Evolutionary conservation across 92 coral and sea anemone species (phyloP), one percentile per base, ranked within the genome.

Genomic region (Parazoanthus swiftii): DNA sequence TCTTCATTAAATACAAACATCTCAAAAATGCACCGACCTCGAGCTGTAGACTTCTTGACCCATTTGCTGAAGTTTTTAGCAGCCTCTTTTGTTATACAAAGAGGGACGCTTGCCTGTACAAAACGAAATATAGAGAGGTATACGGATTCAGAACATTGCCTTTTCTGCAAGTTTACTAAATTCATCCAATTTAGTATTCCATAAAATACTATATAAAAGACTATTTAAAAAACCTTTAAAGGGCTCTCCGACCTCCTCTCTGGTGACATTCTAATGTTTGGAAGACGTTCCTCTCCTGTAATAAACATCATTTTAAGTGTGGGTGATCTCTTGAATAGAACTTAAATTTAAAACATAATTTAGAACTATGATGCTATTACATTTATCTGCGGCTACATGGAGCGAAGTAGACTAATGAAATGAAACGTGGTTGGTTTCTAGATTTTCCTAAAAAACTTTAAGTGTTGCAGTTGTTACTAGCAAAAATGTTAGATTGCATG

Each of bases 71-170:
- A 82, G 77, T 68, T 82, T 42, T 44, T 15, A n/a, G 77, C 86
- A 11, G 86, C 77, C 20, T 82, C 86, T 23, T 82, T 82, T 25
- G 86, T 82, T 74, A 82, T 82, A 43, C 86, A 82, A 82, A 82
- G 86, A 68, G 86, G 86, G 39, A 82, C 63, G 2, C 4, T 68
- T 42, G 86, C 33, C 86, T 82, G 39, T 2, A 44, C 38, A 14
- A 67, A 82, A 82, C 37, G 25, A 82, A 65, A 67, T 21, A 37
- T 42, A 21, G 50, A 54, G 7, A 48, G 54, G 5, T 29, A 58
- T 8, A 4, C 3, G 16, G 16, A 79, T 3, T 23, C 48, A 35
- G 21, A 46, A 42, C 5, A 37, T 25, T 16, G 4, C n/a, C 71
- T 14, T 50, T 29, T n/a, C 18, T n/a, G 36, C 20, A 3, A 80